A percentile compares a stretch with the other conserved stretches of the same genome.
These are phyloP conservation scores for Trichonephila inaurata DNA, from an alignment of 1,140 invertebrate species.

Conservation along the genomic window DNA sequence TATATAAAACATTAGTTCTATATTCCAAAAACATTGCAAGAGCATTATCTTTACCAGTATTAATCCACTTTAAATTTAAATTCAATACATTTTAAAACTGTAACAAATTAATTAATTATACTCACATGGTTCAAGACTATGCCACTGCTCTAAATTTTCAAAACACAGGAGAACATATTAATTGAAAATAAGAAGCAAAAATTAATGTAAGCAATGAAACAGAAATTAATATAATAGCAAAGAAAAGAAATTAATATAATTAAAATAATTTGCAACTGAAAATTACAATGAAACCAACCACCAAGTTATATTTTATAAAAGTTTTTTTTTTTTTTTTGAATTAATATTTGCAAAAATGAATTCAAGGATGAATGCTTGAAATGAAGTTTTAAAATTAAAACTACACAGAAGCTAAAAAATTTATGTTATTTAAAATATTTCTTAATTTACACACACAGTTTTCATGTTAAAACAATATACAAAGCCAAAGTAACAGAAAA, in stretches of 20 bases:
- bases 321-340: neutral
- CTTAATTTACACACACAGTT: too few relatives aligned
- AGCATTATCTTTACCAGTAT: too few relatives aligned
- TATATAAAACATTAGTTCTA: too few relatives aligned
- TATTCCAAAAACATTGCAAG: too few relatives aligned
- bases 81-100: too few relatives aligned
- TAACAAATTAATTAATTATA: conserved; percentile 31
- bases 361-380: too few relatives aligned
- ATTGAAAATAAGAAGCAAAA: conserved; percentile 75
- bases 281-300: conserved; percentile 61
- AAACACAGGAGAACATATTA: conserved; percentile 68
- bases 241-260: conserved; percentile 70
- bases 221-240: conserved; percentile 73
- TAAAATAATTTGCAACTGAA: conserved; percentile 62
- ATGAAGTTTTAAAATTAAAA: too few relatives aligned
- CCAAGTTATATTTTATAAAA: conserved; percentile 30
- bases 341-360: neutral
- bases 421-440: too few relatives aligned
- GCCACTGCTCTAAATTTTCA: conserved; percentile 66
- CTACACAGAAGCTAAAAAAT: too few relatives aligned
- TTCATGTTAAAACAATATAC: too few relatives aligned
- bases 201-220: conserved; percentile 72
- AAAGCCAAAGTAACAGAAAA: too few relatives aligned
- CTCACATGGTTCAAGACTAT: conserved; percentile 51
- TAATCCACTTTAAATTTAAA: too few relatives aligned